Percentiles rank a stretch among this genome's conserved stretches.
These are phyloP conservation scores for Muraenolepis orangiensis DNA, from an alignment of 2,797 vertebrate genomes.

Conservation along the genomic window DNA sequence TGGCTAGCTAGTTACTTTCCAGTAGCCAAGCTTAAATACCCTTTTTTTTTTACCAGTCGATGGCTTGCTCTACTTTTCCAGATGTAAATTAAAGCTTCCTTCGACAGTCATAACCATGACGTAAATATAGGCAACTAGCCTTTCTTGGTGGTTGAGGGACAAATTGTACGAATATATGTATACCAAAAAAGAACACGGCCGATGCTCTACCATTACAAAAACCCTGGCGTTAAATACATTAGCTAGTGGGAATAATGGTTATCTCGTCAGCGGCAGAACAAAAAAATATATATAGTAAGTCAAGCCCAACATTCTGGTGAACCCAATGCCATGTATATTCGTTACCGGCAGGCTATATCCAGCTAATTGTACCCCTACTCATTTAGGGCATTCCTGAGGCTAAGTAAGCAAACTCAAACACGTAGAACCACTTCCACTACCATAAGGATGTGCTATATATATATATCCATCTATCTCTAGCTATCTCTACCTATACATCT, in stretches of 20 bases:
- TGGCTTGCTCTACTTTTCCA: conserved; percentile 4
- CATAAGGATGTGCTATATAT: no score
- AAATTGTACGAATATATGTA: not conserved
- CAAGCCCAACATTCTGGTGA: not conserved
- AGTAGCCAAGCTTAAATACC: not conserved
- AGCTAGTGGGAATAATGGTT: not conserved
- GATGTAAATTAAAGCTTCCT: conserved; percentile 11
- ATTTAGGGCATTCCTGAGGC: not conserved
- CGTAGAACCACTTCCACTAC: not conserved
- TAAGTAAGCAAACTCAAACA: not conserved
- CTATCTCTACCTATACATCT: no score
- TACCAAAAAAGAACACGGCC: not conserved
- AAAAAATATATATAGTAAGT: not conserved
- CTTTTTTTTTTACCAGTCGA: not conserved
- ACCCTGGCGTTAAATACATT: not conserved
- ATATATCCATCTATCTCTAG: no score
- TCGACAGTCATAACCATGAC: not conserved
- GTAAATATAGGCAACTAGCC: not conserved
- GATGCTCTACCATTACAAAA: not conserved
- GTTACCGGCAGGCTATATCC: not conserved
- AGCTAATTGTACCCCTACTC: not conserved
- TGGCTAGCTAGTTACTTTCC: not conserved
- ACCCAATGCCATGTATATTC: not conserved
- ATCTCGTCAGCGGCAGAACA: not conserved
- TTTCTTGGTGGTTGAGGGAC: not conserved